phyloP scores from a whole-genome alignment of 2,113 vertebrate genomes.

The Uria lomvia region DNA sequence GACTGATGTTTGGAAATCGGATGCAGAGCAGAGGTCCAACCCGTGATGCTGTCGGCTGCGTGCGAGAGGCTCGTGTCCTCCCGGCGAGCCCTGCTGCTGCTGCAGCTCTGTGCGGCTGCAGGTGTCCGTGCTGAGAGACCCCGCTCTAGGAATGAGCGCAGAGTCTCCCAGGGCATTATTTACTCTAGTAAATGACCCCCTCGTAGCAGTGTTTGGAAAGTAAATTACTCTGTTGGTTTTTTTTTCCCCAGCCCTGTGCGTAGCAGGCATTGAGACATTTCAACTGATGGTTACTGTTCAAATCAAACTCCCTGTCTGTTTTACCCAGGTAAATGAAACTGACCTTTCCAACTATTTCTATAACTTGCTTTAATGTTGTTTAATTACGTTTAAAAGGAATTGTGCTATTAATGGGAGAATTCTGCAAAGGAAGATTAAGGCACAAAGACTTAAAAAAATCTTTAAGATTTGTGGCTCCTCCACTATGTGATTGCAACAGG shows the following conservation, averaged over 20 bases:
- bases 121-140: background rate
- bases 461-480: background rate
- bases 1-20: background rate
- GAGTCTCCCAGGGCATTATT: background rate
- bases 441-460: background rate
- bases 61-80: background rate
- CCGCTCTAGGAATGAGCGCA: accelerated
- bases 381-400: background rate
- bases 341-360: background rate
- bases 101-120: accelerated
- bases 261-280: background rate
- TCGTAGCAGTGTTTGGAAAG: background rate
- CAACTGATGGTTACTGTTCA: background rate
- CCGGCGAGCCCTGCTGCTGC: accelerated
- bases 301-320: background rate
- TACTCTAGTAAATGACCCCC: background rate
- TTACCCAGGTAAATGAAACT: background rate
- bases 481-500: background rate
- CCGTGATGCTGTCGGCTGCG: accelerated
- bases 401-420: background rate
- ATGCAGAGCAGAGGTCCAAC: background rate
- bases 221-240: background rate
- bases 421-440: background rate
- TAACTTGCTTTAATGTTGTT: background rate
- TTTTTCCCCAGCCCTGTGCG: too few species aligned